Conservation (phyloP, 2,888 invertebrate genomes). For the Nycteola revayana region DNA sequence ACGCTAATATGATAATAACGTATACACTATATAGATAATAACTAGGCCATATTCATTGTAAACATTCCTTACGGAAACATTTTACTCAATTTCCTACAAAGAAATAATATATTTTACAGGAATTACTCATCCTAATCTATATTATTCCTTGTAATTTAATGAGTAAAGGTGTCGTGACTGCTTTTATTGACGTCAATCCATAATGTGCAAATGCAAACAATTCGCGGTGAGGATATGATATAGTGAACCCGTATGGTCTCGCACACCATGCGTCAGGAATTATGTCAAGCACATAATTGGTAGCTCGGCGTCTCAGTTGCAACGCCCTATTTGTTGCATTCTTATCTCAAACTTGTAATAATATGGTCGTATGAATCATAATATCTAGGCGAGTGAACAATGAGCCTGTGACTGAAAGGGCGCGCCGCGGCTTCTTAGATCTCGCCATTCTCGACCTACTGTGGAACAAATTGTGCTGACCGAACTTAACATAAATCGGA, state of each 20-base stretch:
- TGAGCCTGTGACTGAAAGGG: constrained; percentile 69
- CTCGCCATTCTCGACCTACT: constrained; percentile 66
- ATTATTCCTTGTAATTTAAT: constrained; percentile 23
- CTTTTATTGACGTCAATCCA: constrained; percentile 36
- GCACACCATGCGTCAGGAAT: constrained; percentile 50
- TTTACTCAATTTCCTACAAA: background rate
- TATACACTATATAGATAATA: constrained; percentile 47
- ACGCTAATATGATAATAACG: constrained; percentile 54
- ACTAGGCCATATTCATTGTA: constrained; percentile 33
- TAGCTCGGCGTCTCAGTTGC: constrained; percentile 60
- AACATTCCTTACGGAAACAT: background rate
- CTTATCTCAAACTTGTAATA: constrained; percentile 70
- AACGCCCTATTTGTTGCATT: constrained; percentile 73
- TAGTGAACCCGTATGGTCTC: constrained; percentile 46
- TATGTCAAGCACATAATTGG: constrained; percentile 64
- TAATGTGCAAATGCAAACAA: constrained; percentile 20
- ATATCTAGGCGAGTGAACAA: constrained; percentile 65
- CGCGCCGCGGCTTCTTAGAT: constrained; percentile 69
- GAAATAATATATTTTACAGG: constrained; percentile 4
- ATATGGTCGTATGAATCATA: constrained; percentile 68
- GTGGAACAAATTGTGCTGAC: constrained; percentile 62
- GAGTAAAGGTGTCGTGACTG: constrained; percentile 24
- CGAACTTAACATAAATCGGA: constrained; percentile 64
- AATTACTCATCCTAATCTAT: constrained; percentile 21
- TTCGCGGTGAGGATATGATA: constrained; percentile 28